These are phyloP conservation scores for Nephrotoma appendiculata DNA, from an alignment of 2,888 invertebrate species.

Conservation along the genomic window DNA sequence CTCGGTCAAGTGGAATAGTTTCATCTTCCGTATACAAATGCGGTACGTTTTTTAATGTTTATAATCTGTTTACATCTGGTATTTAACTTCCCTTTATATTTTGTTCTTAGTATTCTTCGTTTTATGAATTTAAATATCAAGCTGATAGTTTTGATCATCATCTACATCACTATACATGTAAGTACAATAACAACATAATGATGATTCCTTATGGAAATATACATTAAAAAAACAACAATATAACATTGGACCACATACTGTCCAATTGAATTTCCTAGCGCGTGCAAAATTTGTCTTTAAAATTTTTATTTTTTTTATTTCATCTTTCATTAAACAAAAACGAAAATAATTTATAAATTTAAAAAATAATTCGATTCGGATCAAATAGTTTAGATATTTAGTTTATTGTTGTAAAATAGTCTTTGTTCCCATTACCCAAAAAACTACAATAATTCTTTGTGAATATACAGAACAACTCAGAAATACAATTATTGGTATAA, in stretches of 20 bases:
- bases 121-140: neutral
- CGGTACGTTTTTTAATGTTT: neutral
- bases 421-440: neutral
- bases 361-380: neutral
- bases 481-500: neutral
- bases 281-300: neutral
- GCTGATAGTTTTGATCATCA: neutral
- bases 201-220: neutral
- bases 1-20: neutral
- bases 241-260: neutral
- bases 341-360: neutral
- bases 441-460: neutral
- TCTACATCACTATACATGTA: neutral
- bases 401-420: neutral
- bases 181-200: neutral
- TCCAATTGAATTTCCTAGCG: neutral
- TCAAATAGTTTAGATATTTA: neutral
- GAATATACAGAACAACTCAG: neutral
- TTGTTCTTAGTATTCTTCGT: neutral
- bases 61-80: neutral
- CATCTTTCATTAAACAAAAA: neutral
- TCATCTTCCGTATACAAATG: neutral
- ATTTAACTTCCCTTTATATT: neutral
- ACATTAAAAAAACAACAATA: neutral
- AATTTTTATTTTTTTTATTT: neutral